Base-by-base conservation (phyloP, 1,140 invertebrate genomes). In the Drosophila gunungcola region DNA sequence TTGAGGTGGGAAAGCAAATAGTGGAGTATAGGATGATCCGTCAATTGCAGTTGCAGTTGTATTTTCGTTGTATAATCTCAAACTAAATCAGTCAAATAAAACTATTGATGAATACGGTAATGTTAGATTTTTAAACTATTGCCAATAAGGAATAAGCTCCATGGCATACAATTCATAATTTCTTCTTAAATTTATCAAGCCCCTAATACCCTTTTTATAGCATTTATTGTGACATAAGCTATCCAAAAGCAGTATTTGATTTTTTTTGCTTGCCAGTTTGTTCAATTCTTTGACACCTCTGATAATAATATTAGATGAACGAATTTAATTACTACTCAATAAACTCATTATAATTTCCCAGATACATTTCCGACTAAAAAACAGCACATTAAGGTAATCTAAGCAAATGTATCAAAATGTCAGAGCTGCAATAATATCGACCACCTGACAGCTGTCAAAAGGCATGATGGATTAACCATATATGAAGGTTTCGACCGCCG, bases 391-490 rank as follows among this genome's bases (percentile, higher is more conserved):
- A 57, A 39, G 25, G 5, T 57, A 70, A 70, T 70, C 64, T 69
- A 65, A 65, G 29, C 64, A 65, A 67, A 67, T 65, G 61, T 65
- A 67, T 67, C 34, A 32, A 65, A 41, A 12, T 67, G 61, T 34
- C 64, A 67, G 61, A 34, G 41, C 61, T 65, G 29, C 64, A 51
- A 52, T 67, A 65, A 51, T 67, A 49, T 49, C 27, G 11, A 36
- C 3, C 61, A 42, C 61, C 48, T 67, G 68, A 70, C 65, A 57
- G 68, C 64, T 72, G 68, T 70, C 68, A 46, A 21, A 21, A 36
- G 9, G 21, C 7, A 25, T 72, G 43, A 72, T 72, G 51, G 68
- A 72, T 72, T 72, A 70, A 34, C 49, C 52, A 57, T 56, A 70
- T 57, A 41, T 3, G 65, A 48, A 36, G 1, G 65, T 39, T 56